These are phyloP conservation scores for Trachelus troglodyta DNA, from an alignment of 2,888 invertebrate genomes.

Conservation along the genomic window DNA sequence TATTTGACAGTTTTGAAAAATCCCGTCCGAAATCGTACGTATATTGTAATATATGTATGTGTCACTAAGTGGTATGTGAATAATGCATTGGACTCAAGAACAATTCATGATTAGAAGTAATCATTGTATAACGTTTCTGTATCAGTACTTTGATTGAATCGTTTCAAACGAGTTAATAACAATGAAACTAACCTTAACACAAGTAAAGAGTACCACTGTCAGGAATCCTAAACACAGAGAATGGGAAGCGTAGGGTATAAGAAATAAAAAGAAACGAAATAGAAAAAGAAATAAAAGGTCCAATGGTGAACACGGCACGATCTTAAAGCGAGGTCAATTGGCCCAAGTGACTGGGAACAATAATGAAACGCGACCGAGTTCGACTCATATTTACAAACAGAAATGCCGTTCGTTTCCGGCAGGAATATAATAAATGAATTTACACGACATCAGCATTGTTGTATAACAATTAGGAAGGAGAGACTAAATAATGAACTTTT, in stretches of 20 bases:
- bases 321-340: constrained; percentile 14
- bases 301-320: neutral
- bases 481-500: neutral
- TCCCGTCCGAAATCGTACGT: neutral
- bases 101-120: neutral
- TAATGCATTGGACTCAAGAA: neutral
- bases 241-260: neutral
- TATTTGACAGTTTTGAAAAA: neutral
- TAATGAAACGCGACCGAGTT: neutral
- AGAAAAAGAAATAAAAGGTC: neutral
- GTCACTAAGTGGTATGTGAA: neutral
- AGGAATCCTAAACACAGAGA: neutral
- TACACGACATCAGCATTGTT: neutral
- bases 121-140: neutral
- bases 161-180: neutral
- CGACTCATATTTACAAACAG: neutral
- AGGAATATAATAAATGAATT: neutral
- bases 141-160: neutral
- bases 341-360: constrained; percentile 3
- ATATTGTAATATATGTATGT: neutral
- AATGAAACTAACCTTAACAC: neutral
- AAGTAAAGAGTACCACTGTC: neutral
- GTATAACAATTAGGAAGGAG: neutral
- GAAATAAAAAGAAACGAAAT: neutral
- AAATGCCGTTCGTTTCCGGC: neutral